phyloP scores from a whole-genome alignment of 2,113 vertebrate genomes.

The Calypte anna region DNA sequence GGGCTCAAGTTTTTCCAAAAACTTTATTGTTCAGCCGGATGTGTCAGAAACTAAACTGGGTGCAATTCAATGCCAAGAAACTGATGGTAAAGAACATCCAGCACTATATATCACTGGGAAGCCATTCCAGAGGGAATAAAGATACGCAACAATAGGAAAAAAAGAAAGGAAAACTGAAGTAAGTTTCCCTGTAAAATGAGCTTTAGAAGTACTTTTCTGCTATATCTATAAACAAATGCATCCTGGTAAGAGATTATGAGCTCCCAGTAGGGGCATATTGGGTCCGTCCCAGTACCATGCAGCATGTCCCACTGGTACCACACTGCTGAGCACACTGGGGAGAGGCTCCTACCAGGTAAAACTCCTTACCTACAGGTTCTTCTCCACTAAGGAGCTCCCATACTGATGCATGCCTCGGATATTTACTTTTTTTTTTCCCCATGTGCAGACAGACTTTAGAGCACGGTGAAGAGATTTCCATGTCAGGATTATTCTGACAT shows the following conservation, averaged over 20 bases:
- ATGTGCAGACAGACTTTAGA: not conserved
- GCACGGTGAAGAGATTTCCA: not conserved
- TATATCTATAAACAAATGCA: constrained; percentile 28
- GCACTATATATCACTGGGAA: constrained; percentile 22
- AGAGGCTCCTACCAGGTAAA: not conserved
- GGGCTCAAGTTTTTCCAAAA: constrained; percentile 46
- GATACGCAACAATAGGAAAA: not conserved
- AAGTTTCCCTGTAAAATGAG: constrained; percentile 18
- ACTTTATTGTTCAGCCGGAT: constrained; percentile 29
- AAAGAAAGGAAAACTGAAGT: not conserved
- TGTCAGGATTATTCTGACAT: constrained; percentile 1
- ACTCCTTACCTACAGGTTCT: not conserved
- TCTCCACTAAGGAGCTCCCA: not conserved
- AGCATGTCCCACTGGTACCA: not conserved
- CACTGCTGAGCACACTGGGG: not conserved
- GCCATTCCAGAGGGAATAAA: constrained; percentile 29
- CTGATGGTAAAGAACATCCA: constrained; percentile 37
- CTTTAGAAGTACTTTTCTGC: constrained; percentile 6
- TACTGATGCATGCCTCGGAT: not conserved
- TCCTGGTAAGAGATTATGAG: constrained; percentile 1
- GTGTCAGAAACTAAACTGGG: not conserved
- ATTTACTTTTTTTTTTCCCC: not conserved
- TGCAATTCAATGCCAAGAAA: constrained; percentile 38
- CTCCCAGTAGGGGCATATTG: not conserved
- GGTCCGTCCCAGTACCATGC: not conserved